phyloP scores from a whole-genome alignment of 2,113 vertebrate species.

The Cichladusa arquata region DNA sequence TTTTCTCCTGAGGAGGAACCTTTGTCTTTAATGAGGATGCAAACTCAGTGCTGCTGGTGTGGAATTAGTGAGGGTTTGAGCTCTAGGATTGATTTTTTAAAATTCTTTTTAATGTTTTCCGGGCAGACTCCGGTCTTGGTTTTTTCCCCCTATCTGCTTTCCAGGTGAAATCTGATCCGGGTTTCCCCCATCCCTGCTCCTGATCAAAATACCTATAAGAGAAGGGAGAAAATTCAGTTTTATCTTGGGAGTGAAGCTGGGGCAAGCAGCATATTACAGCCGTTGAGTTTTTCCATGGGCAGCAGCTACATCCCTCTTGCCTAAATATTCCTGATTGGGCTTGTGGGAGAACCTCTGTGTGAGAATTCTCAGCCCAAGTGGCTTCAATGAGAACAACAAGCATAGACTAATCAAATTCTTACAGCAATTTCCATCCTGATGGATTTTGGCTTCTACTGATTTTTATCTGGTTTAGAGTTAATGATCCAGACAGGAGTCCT shows the following conservation, averaged over 20 bases:
- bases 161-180: rapidly evolving
- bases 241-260: not conserved
- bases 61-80: not conserved
- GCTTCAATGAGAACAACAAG: not conserved
- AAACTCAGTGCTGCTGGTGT: not conserved
- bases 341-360: not conserved
- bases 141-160: rapidly evolving
- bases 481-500: not conserved
- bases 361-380: not conserved
- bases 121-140: rapidly evolving
- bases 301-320: not conserved
- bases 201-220: rapidly evolving
- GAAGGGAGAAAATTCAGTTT: not conserved
- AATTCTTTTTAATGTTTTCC: not conserved
- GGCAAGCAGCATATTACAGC: not conserved
- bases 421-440: not conserved
- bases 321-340: not conserved
- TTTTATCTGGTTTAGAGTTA: not conserved
- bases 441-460: not conserved
- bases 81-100: not conserved
- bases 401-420: rapidly evolving
- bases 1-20: not conserved
- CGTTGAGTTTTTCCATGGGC: not conserved
- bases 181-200: not conserved
- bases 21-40: not conserved